These are phyloP conservation scores for Rhinichthys klamathensis DNA, from an alignment of 2,113 vertebrate species.

Conservation along the genomic window DNA sequence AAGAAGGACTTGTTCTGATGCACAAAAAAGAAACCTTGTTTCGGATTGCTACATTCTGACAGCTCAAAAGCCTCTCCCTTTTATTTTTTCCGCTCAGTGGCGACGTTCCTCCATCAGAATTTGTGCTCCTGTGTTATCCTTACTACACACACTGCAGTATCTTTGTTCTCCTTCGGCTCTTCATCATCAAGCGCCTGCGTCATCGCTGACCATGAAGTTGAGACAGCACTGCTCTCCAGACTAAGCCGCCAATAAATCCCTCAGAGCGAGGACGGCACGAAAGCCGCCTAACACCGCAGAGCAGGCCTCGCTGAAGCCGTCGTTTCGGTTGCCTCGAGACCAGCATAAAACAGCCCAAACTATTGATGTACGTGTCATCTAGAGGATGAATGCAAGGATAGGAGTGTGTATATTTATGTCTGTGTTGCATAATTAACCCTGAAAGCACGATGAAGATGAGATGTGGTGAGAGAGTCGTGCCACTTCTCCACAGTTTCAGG, in stretches of 20 bases:
- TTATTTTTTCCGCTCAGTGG: background rate
- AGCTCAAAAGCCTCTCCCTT: constrained; percentile 1
- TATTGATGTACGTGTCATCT: background rate
- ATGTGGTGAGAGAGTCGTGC: background rate
- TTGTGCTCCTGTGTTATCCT: background rate
- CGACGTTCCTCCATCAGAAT: background rate
- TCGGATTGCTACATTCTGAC: constrained; percentile 22
- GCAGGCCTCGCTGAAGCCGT: background rate
- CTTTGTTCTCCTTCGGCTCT: constrained; percentile 15
- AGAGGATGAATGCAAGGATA: background rate
- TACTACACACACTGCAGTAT: background rate
- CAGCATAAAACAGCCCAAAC: constrained; percentile 20
- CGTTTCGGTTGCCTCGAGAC: background rate
- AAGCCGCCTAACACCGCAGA: background rate
- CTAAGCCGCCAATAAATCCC: constrained; percentile 17
- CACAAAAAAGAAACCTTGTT: constrained; percentile 1
- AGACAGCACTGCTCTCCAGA: background rate
- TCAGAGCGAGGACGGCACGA: background rate
- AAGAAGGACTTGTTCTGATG: constrained; percentile 1
- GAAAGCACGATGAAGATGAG: background rate
- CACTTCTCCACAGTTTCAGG: background rate
- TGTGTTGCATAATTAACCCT: constrained; percentile 17
- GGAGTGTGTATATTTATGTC: background rate
- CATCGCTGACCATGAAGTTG: constrained; percentile 27
- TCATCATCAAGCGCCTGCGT: constrained; percentile 11